These are phyloP conservation scores for Arctocebus calabarensis DNA, from an alignment of 2,797 vertebrate species.

Conservation along the genomic window DNA sequence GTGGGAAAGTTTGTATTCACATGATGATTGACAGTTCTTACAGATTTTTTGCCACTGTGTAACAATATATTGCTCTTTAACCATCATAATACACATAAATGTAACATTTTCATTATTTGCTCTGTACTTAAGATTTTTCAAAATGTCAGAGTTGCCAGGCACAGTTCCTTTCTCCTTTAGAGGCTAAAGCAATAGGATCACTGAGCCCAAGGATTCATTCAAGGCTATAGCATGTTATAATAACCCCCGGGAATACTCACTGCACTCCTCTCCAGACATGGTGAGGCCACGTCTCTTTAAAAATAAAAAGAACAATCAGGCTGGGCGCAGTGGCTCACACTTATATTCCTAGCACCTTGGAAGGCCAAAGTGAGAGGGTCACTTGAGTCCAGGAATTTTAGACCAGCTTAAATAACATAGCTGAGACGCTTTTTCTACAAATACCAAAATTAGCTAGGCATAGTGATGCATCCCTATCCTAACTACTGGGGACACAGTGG, in stretches of 20 bases:
- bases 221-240: background rate
- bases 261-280: background rate
- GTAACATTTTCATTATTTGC: constrained; percentile 77
- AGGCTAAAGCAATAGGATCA: background rate
- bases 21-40: constrained; percentile 85
- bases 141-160: constrained; percentile 37
- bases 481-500: no score
- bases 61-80: constrained; percentile 71
- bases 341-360: no score
- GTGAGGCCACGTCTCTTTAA: background rate
- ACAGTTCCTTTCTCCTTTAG: background rate
- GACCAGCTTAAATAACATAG: no score
- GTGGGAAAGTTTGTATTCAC: constrained; percentile 80
- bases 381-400: no score
- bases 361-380: no score
- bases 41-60: constrained; percentile 85
- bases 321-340: no score
- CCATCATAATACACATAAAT: constrained; percentile 69
- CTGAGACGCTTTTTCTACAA: no score
- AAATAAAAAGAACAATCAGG: no score
- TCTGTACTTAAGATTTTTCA: background rate
- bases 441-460: no score
- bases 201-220: background rate
- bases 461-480: no score
- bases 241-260: background rate